These are phyloP conservation scores for Melanargia galathea DNA, from an alignment of 2,888 invertebrate species.

Conservation along the genomic window DNA sequence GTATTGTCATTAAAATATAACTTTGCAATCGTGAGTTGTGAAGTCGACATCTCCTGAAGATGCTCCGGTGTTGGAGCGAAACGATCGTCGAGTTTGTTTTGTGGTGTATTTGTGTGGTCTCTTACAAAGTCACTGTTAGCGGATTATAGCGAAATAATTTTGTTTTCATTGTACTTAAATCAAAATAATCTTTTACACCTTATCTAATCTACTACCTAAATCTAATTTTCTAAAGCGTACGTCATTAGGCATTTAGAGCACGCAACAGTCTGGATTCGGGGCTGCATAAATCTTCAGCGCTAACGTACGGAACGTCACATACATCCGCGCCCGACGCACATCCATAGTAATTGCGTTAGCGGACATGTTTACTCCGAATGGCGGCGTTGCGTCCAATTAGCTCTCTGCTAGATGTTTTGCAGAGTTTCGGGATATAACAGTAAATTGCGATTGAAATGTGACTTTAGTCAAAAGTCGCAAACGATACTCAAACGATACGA, in stretches of 20 bases:
- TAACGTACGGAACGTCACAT: not conserved
- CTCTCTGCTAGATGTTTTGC: not conserved
- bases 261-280: not conserved
- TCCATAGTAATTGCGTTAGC: constrained; percentile 8
- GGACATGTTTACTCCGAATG: constrained; percentile 4
- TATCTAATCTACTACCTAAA: not conserved
- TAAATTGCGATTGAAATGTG: not conserved
- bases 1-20: too few relatives aligned
- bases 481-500: too few relatives aligned
- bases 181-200: too few relatives aligned
- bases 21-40: too few relatives aligned
- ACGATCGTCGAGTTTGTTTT: too few relatives aligned
- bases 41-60: too few relatives aligned
- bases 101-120: too few relatives aligned
- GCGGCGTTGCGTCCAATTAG: not conserved
- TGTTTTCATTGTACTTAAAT: too few relatives aligned
- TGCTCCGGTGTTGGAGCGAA: too few relatives aligned
- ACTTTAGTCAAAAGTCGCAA: not conserved
- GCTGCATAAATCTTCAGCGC: not conserved
- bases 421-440: not conserved
- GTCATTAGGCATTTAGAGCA: not conserved
- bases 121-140: too few relatives aligned
- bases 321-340: not conserved
- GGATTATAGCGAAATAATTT: too few relatives aligned
- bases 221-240: not conserved